phyloP scores from a whole-genome alignment of 2,888 invertebrate genomes.

The Corbicula japonica region DNA sequence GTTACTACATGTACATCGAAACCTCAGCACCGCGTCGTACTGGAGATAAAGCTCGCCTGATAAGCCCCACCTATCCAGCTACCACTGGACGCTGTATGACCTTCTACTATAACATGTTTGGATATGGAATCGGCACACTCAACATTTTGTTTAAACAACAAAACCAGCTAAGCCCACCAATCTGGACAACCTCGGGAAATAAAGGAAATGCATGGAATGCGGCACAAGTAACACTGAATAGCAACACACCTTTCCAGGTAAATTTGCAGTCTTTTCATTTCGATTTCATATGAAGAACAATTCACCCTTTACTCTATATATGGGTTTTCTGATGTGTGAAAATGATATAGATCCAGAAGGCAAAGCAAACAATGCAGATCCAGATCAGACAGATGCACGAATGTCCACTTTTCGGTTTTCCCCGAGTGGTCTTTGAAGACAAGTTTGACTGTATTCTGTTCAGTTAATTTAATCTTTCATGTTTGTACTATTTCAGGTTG shows the following conservation, averaged over 20 bases:
- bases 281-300: too few species aligned
- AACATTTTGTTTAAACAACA: constrained; percentile 71
- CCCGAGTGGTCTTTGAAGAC: too few species aligned
- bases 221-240: constrained; percentile 75
- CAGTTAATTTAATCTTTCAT: too few species aligned
- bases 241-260: constrained; percentile 77
- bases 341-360: too few species aligned
- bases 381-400: too few species aligned
- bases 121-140: constrained; percentile 76
- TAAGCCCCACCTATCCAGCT: constrained; percentile 71
- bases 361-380: too few species aligned
- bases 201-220: constrained; percentile 80
- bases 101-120: constrained; percentile 84
- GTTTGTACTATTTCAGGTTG: constrained; percentile 67
- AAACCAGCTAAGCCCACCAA: constrained; percentile 55
- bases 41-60: constrained; percentile 77
- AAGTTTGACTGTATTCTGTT: too few species aligned
- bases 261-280: too few species aligned
- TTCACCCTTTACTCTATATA: too few species aligned
- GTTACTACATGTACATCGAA: constrained; percentile 82
- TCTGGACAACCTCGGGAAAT: constrained; percentile 78
- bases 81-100: constrained; percentile 77
- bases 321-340: too few species aligned
- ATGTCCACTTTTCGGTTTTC: too few species aligned
- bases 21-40: constrained; percentile 65